Evolutionary conservation across 1,140 invertebrate genomes (phyloP), one percentile per base, ranked within the genome.

Genomic region (Idris sp.): DNA sequence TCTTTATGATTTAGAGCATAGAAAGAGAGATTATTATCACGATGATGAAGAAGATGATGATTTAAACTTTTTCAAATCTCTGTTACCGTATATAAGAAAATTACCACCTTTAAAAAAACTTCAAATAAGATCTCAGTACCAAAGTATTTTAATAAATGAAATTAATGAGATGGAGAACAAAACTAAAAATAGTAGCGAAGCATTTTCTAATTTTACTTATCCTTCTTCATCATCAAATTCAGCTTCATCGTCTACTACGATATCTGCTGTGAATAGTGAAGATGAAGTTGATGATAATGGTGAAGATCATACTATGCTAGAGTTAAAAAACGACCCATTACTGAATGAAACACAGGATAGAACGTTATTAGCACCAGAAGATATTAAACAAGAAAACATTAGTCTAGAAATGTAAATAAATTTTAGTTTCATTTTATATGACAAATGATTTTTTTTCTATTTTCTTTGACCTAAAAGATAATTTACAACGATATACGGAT

Each of bases 41-140:
- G 58, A 75, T 11, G 51, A 59, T 4, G 73, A 75, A 6, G 31
- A 71, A 0, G 74, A 76, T 13, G 73, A 76, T 22, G 73, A 76
- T 33, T 35, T 76, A 13, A 76, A 16, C 13, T 76, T 76, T 19
- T 76, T 76, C 8, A 69, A 76, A 18, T 76, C 73, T 0, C 14
- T 71, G 18, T 36, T 76, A 16, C 73, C 73, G 0, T 76, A 71
- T 11, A 72, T 76, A 28, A 65, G 67, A 4, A 76, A 59, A 40
- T 18, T 76, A 5, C 67, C 73, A 1, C 73, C 73, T 3, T 26
- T 76, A n/a, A 76, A 71, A n/a, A 76, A 76, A 13, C 26, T 76
- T 7, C 59, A 76, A 4, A 65, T 76, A 18, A 35, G 73, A 0
- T 71, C 65, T 0, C 51, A 71, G 30, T 76, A 76, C 13, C 73